Conservation (phyloP, 1,140 invertebrate species). For the Halyomorpha halys region DNA sequence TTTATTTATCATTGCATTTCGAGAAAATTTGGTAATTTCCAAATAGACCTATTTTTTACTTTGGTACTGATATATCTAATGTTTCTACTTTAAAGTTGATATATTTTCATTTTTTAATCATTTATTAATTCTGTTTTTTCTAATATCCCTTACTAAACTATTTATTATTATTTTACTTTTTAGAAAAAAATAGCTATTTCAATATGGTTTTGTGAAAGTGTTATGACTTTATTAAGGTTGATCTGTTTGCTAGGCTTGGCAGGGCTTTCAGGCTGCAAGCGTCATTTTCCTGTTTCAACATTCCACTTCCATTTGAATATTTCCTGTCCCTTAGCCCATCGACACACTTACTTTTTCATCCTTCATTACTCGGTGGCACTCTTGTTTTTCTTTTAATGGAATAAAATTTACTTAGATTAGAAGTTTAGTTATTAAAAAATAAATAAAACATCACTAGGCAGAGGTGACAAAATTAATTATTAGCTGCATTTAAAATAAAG, state of each 20-base stretch:
- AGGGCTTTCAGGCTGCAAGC: slow-evolving; percentile 17
- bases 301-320: slow-evolving; percentile 11
- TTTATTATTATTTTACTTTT: slow-evolving; percentile 14
- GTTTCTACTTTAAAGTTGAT: too few species aligned
- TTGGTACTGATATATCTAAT: too few species aligned
- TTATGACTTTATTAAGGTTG: slow-evolving; percentile 17
- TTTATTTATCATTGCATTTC: too few species aligned
- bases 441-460: neutral
- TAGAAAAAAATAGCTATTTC: neutral
- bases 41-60: too few species aligned
- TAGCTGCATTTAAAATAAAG: too few species aligned
- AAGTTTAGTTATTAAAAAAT: too few species aligned
- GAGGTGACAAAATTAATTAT: slow-evolving; percentile 12
- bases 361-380: slow-evolving; percentile 4
- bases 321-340: slow-evolving; percentile 1
- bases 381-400: neutral
- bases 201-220: slow-evolving; percentile 1
- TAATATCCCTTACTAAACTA: neutral
- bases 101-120: too few species aligned
- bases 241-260: slow-evolving; percentile 18
- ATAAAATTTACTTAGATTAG: neutral
- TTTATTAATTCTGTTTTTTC: too few species aligned
- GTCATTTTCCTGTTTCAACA: slow-evolving; percentile 3
- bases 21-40: too few species aligned
- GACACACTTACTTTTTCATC: neutral